Conservation (phyloP, 2,888 invertebrate species). For the Orthosia cruda region DNA sequence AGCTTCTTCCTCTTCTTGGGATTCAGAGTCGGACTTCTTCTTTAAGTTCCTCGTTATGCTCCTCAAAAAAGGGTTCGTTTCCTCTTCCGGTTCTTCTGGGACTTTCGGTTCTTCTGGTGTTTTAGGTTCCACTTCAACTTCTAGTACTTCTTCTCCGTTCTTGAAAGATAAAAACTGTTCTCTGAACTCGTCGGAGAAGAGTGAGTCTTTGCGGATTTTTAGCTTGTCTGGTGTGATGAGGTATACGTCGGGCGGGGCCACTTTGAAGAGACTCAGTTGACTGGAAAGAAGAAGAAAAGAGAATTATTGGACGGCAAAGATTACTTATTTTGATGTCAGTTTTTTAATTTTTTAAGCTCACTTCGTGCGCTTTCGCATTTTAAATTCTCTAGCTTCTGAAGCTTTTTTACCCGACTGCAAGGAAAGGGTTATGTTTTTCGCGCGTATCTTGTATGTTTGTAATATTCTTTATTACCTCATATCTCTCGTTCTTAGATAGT, state of each 20-base stretch:
- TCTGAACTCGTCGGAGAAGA: constrained; percentile 44
- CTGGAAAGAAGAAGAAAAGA: constrained; percentile 70
- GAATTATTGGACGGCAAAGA: background rate
- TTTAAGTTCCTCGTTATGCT: constrained; percentile 73
- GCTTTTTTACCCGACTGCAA: too few species aligned
- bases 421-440: too few species aligned
- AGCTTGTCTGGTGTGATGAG: constrained; percentile 80
- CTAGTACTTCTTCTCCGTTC: constrained; percentile 41
- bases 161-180: constrained; percentile 4
- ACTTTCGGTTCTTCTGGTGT: constrained; percentile 25
- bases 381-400: too few species aligned
- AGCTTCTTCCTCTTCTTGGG: constrained; percentile 18
- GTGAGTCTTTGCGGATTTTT: constrained; percentile 47
- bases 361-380: too few species aligned
- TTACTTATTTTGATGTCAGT: background rate
- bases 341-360: background rate
- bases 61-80: constrained; percentile 75
- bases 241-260: constrained; percentile 76
- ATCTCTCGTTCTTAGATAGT: too few species aligned
- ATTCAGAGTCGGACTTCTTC: constrained; percentile 51
- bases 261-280: constrained; percentile 78
- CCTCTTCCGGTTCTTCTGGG: constrained; percentile 63
- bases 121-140: constrained; percentile 26
- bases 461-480: too few species aligned
- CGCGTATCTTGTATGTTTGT: too few species aligned